Base-by-base conservation (phyloP, 92 coral and sea anemone genomes). In the Galaxea fascicularis region DNA sequence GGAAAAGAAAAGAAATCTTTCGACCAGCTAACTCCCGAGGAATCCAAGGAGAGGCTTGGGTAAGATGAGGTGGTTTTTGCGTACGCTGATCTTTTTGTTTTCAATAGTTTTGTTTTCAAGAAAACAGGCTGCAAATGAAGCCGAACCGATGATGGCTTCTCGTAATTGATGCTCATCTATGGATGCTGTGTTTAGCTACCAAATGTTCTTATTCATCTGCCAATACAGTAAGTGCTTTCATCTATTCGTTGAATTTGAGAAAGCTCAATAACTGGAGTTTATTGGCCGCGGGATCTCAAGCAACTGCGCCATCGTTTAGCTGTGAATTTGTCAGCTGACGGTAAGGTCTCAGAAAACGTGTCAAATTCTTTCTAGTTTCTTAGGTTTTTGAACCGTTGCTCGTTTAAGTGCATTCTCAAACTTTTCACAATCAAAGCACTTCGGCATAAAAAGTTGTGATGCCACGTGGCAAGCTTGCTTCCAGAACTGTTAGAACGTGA, bases 1-100 rank as follows among this genome's bases (percentile, higher is more conserved):
- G 99, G 99, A 17, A 90, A 94, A 58, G 97, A 97, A 39, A 97
- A 95, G 90, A 90, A 93, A 62, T 89, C 96, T 17, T 97, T 93
- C 72, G 99, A 97, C 65, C 92, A 93, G 78, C 83, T 97, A 70
- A 88, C 98, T 12, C 93, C 98, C 0, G 95, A 93, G 67, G 99
- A 97, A 88, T 95, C 98, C 13, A 87, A 74, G 65, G 96, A 91
- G 69, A 88, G 95, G 57, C 92, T 97, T 41, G 87, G 85, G 93
- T 89, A 59, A 85, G 93, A 31, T 6, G 44, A 53, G 21, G 27
- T 58, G 17, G n/a, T 12, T 46, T 45, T 56, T 24, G 69, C 45
- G 49, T 54, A 22, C 63, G 56, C 86, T 70, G 69, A 82, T 71
- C 41, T 49, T 35, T 71, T 47, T 57, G 4, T 69, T 73, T 57